Conservation (phyloP, 2,113 vertebrate species). For the Anhinga rufa region DNA sequence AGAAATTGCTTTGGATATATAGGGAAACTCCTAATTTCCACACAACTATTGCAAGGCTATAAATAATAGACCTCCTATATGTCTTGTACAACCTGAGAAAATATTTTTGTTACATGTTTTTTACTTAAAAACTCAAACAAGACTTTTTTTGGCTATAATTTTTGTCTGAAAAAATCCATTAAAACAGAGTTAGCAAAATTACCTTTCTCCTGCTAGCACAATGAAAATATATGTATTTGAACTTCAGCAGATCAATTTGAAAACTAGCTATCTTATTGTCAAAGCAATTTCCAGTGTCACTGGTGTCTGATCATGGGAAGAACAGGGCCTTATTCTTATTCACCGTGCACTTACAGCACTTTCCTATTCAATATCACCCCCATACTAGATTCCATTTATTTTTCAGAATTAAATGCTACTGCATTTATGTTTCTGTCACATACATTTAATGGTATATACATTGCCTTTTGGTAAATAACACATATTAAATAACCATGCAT, state of each 20-base stretch:
- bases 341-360: neutral
- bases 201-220: neutral
- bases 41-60: neutral
- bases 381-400: neutral
- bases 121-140: neutral
- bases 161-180: neutral
- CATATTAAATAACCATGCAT: neutral
- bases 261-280: neutral
- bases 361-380: neutral
- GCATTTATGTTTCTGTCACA: neutral
- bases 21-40: neutral
- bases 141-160: neutral
- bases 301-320: neutral
- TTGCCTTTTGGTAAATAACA: neutral
- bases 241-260: neutral
- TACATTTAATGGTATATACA: neutral
- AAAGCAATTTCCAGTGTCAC: slow-evolving; percentile 5
- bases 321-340: neutral
- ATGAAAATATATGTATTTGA: neutral
- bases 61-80: neutral
- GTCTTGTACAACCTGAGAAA: neutral
- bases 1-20: neutral
- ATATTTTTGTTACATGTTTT: neutral
- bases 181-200: neutral
- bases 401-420: neutral